Percentiles rank a stretch among this genome's conserved stretches.
These are phyloP conservation scores for Lutjanus argentimaculatus DNA, from an alignment of 2,797 vertebrate species.

Conservation along the genomic window DNA sequence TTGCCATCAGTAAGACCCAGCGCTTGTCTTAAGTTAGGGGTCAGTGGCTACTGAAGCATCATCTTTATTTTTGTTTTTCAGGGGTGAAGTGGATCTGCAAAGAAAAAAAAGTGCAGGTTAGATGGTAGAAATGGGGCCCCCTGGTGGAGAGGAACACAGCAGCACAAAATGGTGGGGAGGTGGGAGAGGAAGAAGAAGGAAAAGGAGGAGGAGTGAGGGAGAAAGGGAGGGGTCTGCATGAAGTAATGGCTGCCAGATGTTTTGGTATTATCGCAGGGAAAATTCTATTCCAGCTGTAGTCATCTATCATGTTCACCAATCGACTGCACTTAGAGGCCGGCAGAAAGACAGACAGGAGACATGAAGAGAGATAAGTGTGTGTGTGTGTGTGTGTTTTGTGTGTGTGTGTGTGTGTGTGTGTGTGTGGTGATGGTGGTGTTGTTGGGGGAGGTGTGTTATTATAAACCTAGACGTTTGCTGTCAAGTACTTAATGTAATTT, in stretches of 20 bases:
- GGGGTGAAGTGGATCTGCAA: background rate
- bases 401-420: slow-evolving; percentile 1
- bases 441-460: background rate
- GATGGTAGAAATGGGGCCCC: slow-evolving; percentile 26
- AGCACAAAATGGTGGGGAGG: slow-evolving; percentile 13
- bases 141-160: slow-evolving; percentile 42
- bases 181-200: slow-evolving; percentile 22
- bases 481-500: slow-evolving; percentile 9
- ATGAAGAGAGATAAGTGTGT: background rate
- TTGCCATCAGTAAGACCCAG: background rate
- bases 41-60: background rate
- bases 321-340: slow-evolving; percentile 45
- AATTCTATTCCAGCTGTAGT: slow-evolving; percentile 58
- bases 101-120: background rate
- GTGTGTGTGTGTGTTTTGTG: slow-evolving; percentile 1
- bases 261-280: slow-evolving; percentile 68
- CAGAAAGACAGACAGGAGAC: slow-evolving; percentile 30
- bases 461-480: background rate
- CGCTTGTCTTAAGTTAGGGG: background rate
- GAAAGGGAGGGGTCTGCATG: slow-evolving; percentile 47
- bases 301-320: slow-evolving; percentile 69
- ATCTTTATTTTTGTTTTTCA: background rate
- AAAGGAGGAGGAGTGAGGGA: slow-evolving; percentile 17
- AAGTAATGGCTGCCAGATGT: slow-evolving; percentile 80
- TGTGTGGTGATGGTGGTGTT: background rate